phyloP scores from a whole-genome alignment of 2,797 vertebrate genomes.

The Heterohyrax brucei region DNA sequence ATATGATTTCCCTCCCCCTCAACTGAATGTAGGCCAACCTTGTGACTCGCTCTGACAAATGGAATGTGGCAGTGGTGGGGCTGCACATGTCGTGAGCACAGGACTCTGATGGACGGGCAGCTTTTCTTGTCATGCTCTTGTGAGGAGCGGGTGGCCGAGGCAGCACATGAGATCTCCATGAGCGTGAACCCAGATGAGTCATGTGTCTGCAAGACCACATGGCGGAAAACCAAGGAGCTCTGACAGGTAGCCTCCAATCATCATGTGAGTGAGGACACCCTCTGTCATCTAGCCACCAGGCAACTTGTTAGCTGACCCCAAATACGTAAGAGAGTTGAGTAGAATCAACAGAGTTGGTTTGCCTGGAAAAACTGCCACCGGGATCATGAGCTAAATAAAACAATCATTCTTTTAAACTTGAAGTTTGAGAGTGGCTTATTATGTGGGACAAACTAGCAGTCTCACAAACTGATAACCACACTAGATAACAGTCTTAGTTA shows the following conservation, averaged over 20 bases:
- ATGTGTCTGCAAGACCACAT: background rate
- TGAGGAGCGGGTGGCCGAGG: background rate
- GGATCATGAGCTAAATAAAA: background rate
- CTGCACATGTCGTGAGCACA: background rate
- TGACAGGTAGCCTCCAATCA: background rate
- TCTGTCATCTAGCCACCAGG: background rate
- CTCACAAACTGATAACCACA: too few species aligned
- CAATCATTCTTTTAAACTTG: background rate
- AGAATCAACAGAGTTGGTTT: background rate
- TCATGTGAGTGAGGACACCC: background rate
- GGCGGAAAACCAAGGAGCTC: background rate
- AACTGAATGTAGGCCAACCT: background rate
- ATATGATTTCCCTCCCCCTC: background rate
- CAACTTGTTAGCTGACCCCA: background rate
- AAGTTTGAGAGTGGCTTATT: slow-evolving; percentile 21
- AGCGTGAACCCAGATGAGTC: background rate
- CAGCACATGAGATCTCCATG: too few species aligned
- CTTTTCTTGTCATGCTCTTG: background rate
- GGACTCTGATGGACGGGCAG: background rate
- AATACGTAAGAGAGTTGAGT: background rate
- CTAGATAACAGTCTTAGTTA: background rate
- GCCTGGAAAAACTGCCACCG: background rate
- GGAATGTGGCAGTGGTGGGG: background rate
- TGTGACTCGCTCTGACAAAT: background rate
- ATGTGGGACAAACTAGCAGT: background rate